Percentiles rank a stretch among this genome's conserved stretches.
Evolutionary conservation across 1,140 invertebrate species (phyloP).

Genomic region (Antheraea mylitta): DNA sequence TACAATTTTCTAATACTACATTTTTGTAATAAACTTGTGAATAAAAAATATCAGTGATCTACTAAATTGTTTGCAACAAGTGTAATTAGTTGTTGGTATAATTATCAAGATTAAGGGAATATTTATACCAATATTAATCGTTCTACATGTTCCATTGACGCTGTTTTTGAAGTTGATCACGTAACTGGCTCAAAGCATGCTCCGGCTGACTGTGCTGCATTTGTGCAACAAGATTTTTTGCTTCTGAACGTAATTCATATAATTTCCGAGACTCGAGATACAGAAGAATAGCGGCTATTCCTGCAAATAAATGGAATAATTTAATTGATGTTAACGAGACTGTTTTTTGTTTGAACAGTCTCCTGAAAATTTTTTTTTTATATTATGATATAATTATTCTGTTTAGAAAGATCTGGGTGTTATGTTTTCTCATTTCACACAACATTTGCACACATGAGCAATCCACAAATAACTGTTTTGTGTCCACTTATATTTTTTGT

Average conservation of each 20-base stretch:
- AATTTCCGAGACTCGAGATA: conserved; percentile 87
- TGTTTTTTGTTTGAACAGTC: no score
- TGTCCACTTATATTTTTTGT: no score
- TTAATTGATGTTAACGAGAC: no score
- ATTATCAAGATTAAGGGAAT: background rate
- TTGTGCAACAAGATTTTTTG: conserved; percentile 90
- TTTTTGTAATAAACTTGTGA: conserved; percentile 1
- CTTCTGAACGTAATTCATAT: conserved; percentile 86
- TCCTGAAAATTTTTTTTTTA: no score
- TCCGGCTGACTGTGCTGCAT: conserved; percentile 84
- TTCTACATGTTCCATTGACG: conserved; percentile 41
- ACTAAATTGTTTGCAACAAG: background rate
- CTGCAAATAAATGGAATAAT: conserved; percentile 34
- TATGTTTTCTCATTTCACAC: no score
- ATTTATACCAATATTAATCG: background rate
- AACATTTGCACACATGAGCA: no score
- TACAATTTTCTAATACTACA: no score
- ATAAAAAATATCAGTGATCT: background rate
- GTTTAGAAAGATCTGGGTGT: no score
- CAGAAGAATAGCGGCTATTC: conserved; percentile 84
- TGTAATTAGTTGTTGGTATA: background rate
- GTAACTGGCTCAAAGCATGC: conserved; percentile 56
- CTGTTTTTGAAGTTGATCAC: conserved; percentile 75
- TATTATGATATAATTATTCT: no score
- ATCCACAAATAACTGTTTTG: no score